Percentiles rank a stretch among this genome's conserved stretches.
These are phyloP conservation scores for Gadopsis marmoratus DNA, from an alignment of 2,797 vertebrate genomes.

Conservation along the genomic window DNA sequence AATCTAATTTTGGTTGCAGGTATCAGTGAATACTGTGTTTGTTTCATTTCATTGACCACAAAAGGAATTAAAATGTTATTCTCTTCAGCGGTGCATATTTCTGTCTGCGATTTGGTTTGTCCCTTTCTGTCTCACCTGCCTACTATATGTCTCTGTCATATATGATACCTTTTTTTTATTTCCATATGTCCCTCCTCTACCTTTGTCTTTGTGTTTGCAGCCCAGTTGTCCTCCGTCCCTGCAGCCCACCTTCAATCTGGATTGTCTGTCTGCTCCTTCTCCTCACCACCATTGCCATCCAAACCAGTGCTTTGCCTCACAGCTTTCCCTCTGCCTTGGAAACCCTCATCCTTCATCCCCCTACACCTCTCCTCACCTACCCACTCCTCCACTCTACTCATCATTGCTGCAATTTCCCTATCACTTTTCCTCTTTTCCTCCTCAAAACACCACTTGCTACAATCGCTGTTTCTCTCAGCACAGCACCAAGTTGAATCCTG, in stretches of 20 bases:
- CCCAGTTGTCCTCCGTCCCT: slow-evolving; percentile 78
- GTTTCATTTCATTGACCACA: background rate
- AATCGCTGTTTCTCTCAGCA: slow-evolving; percentile 36
- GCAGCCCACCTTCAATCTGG: slow-evolving; percentile 84
- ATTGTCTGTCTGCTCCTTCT: slow-evolving; percentile 79
- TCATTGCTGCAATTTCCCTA: slow-evolving; percentile 52
- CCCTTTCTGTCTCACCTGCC: slow-evolving; percentile 36
- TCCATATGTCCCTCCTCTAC: slow-evolving; percentile 60
- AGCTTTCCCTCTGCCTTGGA: slow-evolving; percentile 79
- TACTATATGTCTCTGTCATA: slow-evolving; percentile 21
- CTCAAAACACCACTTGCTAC: slow-evolving; percentile 23
- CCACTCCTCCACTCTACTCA: slow-evolving; percentile 45
- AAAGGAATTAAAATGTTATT: background rate
- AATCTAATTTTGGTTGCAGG: background rate
- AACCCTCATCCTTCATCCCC: slow-evolving; percentile 63
- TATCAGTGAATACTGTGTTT: background rate
- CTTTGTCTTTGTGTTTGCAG: slow-evolving; percentile 79
- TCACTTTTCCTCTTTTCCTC: slow-evolving; percentile 35
- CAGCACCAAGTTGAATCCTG: slow-evolving; percentile 25
- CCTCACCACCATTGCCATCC: slow-evolving; percentile 69
- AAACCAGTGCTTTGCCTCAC: slow-evolving; percentile 77
- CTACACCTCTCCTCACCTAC: slow-evolving; percentile 51
- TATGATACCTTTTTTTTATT: slow-evolving; percentile 28
- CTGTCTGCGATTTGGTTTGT: slow-evolving; percentile 34
- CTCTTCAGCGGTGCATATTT: slow-evolving; percentile 16